A percentile compares a stretch with the other conserved stretches of the same genome.
phyloP scores from a whole-genome alignment of 2,113 vertebrate genomes.

The Loxodonta africana region DNA sequence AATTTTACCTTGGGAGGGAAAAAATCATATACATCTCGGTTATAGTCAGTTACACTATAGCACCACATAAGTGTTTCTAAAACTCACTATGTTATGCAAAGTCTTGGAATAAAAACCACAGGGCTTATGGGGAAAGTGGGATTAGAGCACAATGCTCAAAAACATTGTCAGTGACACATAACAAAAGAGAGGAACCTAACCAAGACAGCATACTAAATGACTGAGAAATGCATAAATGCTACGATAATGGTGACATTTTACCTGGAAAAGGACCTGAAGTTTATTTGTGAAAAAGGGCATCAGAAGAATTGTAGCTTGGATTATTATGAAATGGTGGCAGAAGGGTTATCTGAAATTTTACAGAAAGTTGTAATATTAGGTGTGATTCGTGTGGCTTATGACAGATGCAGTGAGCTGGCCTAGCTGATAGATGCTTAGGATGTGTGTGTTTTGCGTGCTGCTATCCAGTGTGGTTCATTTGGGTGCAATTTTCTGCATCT shows the following conservation, averaged over 20 bases:
- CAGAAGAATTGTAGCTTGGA: neutral
- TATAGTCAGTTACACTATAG: neutral
- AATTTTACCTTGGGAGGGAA: constrained; percentile 41
- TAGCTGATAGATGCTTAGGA: neutral
- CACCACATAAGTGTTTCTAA: neutral
- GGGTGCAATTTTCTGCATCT: constrained; percentile 8
- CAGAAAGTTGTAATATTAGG: neutral
- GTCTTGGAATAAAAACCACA: neutral
- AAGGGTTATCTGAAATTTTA: neutral
- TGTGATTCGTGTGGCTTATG: neutral
- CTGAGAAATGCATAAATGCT: neutral
- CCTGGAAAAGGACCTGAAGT: neutral
- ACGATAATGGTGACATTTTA: neutral
- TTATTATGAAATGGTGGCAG: neutral
- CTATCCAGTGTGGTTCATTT: neutral
- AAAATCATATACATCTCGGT: neutral
- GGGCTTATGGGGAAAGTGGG: neutral
- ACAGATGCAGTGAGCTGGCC: neutral
- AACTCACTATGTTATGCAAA: neutral
- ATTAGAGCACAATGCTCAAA: neutral
- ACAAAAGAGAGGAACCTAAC: neutral
- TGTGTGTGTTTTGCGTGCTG: neutral
- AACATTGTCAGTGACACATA: neutral
- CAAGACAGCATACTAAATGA: constrained; percentile 2
- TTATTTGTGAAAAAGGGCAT: neutral